Base-by-base conservation (phyloP, 2,888 invertebrate genomes). In the Plebejus melissa region DNA sequence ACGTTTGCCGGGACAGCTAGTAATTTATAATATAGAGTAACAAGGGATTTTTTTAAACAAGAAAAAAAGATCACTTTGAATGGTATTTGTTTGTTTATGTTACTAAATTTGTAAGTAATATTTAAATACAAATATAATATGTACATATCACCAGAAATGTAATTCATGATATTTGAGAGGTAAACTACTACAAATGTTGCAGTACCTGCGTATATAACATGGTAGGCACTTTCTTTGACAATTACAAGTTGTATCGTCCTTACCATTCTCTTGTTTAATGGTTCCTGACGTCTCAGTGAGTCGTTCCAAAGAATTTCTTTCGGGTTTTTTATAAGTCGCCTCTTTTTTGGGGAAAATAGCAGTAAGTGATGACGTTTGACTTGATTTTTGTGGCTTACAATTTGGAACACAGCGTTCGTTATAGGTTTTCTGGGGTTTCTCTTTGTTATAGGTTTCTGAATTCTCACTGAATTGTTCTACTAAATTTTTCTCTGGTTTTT, bases 161-260 rank as follows among this genome's bases (percentile, higher is more conserved):
- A 70, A 41, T n/a, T n/a, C 70, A 41, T n/a, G 41, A 70, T 70
- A 70, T n/a, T 41, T 41, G n/a, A 41, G 41, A 9, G 70, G 41
- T 41, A 70, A 70, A n/a, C 41, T 41, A 11, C 7, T 70, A 70
- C 41, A 70, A 41, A 70, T 70, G 22, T 70, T 70, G 41, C 70
- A 41, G 65, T 65, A 65, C 13, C 65, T 65, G 13, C 65, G 65
- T 1, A 65, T 32, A 28, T 65, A 65, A 65, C 65, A 32, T 65
- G 65, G 65, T 65, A 65, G 32, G 9, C 32, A 65, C 16, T 65
- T 36, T 65, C 13, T 65, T 13, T 36, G 65, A 65, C 65, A 65
- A 11, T 36, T 36, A 28, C 65, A 65, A 13, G 32, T 13, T 32
- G 16, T 65, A 32, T 65, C 36, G 65, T 65, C 9, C 28, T 22